Base-by-base conservation (phyloP, 2,888 invertebrate genomes). In the Herminia tarsipennalis region DNA sequence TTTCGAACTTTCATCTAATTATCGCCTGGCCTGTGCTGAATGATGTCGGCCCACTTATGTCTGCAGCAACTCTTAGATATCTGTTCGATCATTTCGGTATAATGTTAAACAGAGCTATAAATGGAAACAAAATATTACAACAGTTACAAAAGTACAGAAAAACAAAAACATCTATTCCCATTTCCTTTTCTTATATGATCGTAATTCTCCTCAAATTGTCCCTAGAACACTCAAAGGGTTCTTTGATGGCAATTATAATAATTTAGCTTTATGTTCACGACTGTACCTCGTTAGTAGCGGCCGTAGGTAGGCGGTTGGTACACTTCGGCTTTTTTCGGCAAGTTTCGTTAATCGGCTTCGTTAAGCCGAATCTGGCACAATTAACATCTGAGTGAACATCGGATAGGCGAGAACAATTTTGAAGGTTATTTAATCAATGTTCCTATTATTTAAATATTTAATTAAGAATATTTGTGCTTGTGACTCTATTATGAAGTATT, bases 351-450 rank as follows among this genome's bases (percentile, higher is more conserved):
- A 44, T 45, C 30, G 30, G 6, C 47, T 57, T 53, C 55, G 38
- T 57, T 49, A 51, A 38, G 38, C 29, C 13, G 10, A 40, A 43
- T 33, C 44, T 40, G 29, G 14, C 28, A 52, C 42, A 53, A 53
- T 61, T 51, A 53, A 39, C 30, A 43, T 32, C 17, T 29, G 22
- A 22, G n/a, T n/a, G 34, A n/a, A 46, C 29, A 28, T 39, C 6
- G 12, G 29, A 50, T 44, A 45, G 35, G 37, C 22, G n/a, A 27
- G 14, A 45, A 47, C 45, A 8, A 41, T 61, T 32, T 2, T n/a
- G 12, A 30, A 22, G 10, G 10, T 2, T 38, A 8, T n/a, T 20
- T 17, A 6, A n/a, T n/a, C n/a, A n/a, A n/a, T n/a, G n/a, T n/a
- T n/a, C n/a, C n/a, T n/a, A n/a, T n/a, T n/a, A n/a, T n/a, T n/a